Percentiles rank a stretch among this genome's conserved stretches.
Conservation (phyloP, 1,140 invertebrate genomes). For the Stegodyphus mimosarum region DNA sequence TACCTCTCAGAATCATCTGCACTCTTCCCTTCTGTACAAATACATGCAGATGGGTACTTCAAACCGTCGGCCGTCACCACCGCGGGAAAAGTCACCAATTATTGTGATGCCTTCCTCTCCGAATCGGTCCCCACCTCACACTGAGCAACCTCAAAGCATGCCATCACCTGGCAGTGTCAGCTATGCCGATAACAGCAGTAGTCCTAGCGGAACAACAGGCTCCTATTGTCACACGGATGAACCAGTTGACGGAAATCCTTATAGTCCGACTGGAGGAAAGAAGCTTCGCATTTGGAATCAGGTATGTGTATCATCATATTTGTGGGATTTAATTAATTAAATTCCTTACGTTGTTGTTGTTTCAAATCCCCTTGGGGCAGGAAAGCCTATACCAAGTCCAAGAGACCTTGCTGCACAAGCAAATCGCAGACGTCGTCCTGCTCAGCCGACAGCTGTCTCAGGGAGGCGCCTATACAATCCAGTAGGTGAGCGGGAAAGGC, state of each 20-base stretch:
- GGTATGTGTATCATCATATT: background rate
- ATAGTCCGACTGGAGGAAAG: conserved; percentile 24
- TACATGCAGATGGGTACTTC: conserved; percentile 52
- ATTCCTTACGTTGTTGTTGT: no score
- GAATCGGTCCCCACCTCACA: conserved; percentile 16
- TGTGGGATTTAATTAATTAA: no score
- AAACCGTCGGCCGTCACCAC: background rate
- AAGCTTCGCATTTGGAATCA: conserved; percentile 25
- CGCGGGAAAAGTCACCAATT: conserved; percentile 21
- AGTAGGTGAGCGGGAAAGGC: no score
- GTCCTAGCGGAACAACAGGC: conserved; percentile 46
- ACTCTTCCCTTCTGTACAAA: conserved; percentile 55
- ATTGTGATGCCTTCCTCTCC: conserved; percentile 28
- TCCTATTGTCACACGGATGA: conserved; percentile 51
- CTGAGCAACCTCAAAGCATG: conserved; percentile 29
- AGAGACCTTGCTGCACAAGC: no score
- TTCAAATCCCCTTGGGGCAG: no score
- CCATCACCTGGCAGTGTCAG: conserved; percentile 33
- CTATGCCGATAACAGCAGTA: conserved; percentile 49
- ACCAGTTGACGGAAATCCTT: conserved; percentile 16
- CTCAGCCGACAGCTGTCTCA: no score
- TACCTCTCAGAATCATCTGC: conserved; percentile 13
- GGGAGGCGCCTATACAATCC: no score
- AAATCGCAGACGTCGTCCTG: no score
- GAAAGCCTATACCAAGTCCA: no score